A percentile compares a stretch with the other conserved stretches of the same genome.
Conservation (phyloP, 1,140 invertebrate genomes). For the Gonatopus flavifemur region DNA sequence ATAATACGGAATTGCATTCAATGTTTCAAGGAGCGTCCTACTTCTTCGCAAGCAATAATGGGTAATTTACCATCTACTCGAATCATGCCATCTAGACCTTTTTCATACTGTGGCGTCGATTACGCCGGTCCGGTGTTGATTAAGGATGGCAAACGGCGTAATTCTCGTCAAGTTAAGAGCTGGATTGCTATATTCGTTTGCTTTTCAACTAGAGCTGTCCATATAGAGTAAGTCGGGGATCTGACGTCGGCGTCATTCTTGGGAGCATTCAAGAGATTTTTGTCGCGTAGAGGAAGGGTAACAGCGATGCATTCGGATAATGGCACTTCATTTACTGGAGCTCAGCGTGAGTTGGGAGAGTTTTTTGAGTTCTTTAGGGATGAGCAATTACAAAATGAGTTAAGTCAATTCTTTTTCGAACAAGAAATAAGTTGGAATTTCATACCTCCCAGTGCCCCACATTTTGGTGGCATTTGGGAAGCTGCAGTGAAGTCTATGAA, state of each 20-base stretch:
- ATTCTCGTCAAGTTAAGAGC: constrained; percentile 7
- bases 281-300: constrained; percentile 25
- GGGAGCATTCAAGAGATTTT: constrained; percentile 38
- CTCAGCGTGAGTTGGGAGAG: constrained; percentile 6
- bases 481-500: neutral
- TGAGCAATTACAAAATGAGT: neutral
- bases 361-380: neutral
- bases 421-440: neutral
- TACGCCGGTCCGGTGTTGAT: constrained; percentile 30
- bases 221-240: constrained; percentile 38
- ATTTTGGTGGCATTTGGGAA: neutral
- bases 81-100: neutral
- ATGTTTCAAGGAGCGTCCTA: neutral
- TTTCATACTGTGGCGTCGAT: constrained; percentile 30
- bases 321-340: constrained; percentile 41
- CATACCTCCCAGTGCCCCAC: neutral
- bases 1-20: neutral
- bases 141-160: constrained; percentile 1
- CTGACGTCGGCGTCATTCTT: constrained; percentile 39
- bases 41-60: neutral
- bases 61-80: neutral
- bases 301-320: constrained; percentile 32
- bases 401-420: neutral
- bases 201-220: constrained; percentile 33
- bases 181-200: constrained; percentile 28